Conservation (phyloP, 2,113 vertebrate species). For the Accipiter virgatus region DNA sequence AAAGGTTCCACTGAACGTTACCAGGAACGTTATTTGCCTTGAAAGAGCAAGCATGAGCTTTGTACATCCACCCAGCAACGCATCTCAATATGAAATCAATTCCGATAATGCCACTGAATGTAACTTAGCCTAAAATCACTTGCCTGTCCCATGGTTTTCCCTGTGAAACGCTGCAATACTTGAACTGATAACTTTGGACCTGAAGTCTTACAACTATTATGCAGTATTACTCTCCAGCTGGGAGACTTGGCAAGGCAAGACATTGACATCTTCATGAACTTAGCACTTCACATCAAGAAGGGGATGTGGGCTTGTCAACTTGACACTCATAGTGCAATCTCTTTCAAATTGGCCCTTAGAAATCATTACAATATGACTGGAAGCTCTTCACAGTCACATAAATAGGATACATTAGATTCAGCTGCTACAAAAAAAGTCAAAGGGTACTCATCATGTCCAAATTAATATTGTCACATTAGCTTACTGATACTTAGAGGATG, state of each 20-base stretch:
- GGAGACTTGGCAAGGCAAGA: constrained; percentile 30
- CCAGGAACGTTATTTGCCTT: neutral
- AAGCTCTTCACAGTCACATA: constrained; percentile 26
- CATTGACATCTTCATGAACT: constrained; percentile 53
- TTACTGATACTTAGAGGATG: neutral
- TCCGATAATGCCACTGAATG: neutral
- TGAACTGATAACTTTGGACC: neutral
- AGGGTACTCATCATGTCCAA: constrained; percentile 9
- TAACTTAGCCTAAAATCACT: neutral
- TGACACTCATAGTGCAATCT: neutral
- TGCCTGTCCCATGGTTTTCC: neutral
- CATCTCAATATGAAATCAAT: neutral
- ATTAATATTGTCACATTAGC: constrained; percentile 28
- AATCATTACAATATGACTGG: constrained; percentile 40
- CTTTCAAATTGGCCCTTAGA: constrained; percentile 38
- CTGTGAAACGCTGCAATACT: neutral
- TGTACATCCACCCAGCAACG: neutral
- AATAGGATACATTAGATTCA: constrained; percentile 3
- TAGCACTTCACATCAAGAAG: constrained; percentile 47
- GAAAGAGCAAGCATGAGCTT: neutral
- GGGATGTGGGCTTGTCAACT: constrained; percentile 46
- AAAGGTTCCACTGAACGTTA: neutral
- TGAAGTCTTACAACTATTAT: neutral
- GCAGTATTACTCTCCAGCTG: constrained; percentile 34
- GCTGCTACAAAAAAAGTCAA: neutral